Evolutionary conservation across 92 coral and sea anemone species (phyloP), one percentile per base, ranked within the genome.

Genomic region (Bergia sp.): DNA sequence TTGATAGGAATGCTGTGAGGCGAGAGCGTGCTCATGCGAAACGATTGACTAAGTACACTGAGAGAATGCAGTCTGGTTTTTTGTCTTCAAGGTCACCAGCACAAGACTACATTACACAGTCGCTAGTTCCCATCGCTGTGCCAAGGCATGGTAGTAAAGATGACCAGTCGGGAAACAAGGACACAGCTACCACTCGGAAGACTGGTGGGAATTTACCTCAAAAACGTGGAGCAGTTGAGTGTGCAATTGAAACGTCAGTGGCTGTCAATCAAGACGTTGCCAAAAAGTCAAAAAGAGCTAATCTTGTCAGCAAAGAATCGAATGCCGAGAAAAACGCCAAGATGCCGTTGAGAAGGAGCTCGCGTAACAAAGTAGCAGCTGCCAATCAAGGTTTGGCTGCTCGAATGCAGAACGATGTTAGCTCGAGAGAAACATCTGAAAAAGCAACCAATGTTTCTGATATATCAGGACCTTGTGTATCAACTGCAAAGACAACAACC

Each of bases 11-110:
- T 36, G 86, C 77, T 1, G 36, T 71, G 41, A 66, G 77, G 37
- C 77, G 86, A 64, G 41, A 82, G 72, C 86, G 86, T 41, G 77
- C 86, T 67, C 86, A 82, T 36, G 44, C 57, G 43, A 82, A 67
- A 37, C 77, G 86, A 67, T 75, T 82, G 86, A 71, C 13, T 10
- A n/a, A 65, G n/a, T 67, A 41, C 58, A 82, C 37, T 21, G 86
- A 82, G 76, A 82, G 47, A 65, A n/a, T 43, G 5, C 86, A 66
- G n/a, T 82, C 86, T 39, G 76, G 57, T 0, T 67, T 10, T 71
- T 67, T 71, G 2, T 67, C 77, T 15, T 41, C 61, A 5, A 36
- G 39, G n/a, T 67, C 86, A 7, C 40, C 86, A 3, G 86, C 77
- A 23, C 86, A 82, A 66, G 58, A 42, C 55, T 82, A 42, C 12